phyloP scores from a whole-genome alignment of 2,113 vertebrate species.

The Tupaia chinensis region DNA sequence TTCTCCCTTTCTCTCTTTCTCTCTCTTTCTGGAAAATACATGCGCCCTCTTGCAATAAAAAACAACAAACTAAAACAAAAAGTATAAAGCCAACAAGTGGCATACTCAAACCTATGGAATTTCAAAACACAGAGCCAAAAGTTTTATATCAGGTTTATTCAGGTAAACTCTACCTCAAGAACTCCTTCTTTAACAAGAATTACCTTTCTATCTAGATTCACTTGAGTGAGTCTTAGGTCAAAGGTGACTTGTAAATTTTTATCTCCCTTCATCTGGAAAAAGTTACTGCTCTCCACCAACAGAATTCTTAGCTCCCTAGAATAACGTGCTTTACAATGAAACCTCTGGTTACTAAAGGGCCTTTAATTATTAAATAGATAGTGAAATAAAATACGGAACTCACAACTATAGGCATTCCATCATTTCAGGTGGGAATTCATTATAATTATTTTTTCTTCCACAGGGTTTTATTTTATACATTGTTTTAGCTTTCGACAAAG shows the following conservation, averaged over 20 bases:
- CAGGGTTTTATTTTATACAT: slow-evolving; percentile 77
- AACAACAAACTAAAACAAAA: no score
- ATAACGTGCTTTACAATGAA: slow-evolving; percentile 11
- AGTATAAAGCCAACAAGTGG: not conserved
- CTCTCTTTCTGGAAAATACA: no score
- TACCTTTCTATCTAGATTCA: not conserved
- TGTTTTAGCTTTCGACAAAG: slow-evolving; percentile 74
- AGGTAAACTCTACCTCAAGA: not conserved
- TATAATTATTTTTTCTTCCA: slow-evolving; percentile 79
- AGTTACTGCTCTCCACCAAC: not conserved
- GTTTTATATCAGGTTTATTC: not conserved
- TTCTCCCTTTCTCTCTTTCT: no score
- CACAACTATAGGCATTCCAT: slow-evolving; percentile 45
- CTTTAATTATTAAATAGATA: slow-evolving; percentile 63
- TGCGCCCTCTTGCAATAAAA: no score
- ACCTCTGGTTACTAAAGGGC: slow-evolving; percentile 30
- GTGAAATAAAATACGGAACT: slow-evolving; percentile 32
- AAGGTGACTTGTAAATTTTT: not conserved
- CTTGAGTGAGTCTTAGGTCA: not conserved
- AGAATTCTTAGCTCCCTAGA: slow-evolving; percentile 19
- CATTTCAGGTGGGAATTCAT: slow-evolving; percentile 73
- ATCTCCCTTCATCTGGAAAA: slow-evolving; percentile 19
- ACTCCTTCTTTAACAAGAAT: not conserved
- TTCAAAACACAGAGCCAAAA: not conserved
- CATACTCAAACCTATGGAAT: rapidly evolving